Conservation (phyloP, 2,888 invertebrate genomes). For the Agrypnus murinus region DNA sequence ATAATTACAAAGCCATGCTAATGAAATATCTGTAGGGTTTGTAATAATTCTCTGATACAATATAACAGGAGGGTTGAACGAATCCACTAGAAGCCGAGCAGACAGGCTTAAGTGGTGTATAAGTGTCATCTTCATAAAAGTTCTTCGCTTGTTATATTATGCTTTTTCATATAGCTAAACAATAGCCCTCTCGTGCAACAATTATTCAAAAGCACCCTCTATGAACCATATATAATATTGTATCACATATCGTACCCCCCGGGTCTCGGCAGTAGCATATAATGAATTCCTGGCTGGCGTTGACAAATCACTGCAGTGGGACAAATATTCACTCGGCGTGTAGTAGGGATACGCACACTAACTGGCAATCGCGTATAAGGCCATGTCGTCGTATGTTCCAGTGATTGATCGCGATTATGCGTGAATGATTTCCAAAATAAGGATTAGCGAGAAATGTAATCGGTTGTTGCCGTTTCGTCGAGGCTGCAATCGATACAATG, state of each 20-base stretch:
- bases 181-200: constrained; percentile 50
- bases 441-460: constrained; percentile 43
- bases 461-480: constrained; percentile 45
- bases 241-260: constrained; percentile 61
- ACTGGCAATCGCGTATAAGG: constrained; percentile 59
- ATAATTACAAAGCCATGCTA: no score
- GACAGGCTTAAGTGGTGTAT: constrained; percentile 45
- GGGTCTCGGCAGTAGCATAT: constrained; percentile 54
- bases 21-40: not conserved
- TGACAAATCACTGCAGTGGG: constrained; percentile 69
- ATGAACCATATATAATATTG: constrained; percentile 60
- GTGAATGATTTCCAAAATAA: constrained; percentile 49
- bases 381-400: constrained; percentile 60
- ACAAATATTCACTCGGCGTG: constrained; percentile 61
- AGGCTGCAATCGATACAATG: constrained; percentile 37
- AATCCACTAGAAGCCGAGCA: constrained; percentile 36
- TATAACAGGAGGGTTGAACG: constrained; percentile 10
- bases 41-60: constrained; percentile 11
- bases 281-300: constrained; percentile 69
- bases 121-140: constrained; percentile 46
- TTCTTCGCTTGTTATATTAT: constrained; percentile 46
- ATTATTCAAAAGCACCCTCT: constrained; percentile 61
- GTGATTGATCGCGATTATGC: constrained; percentile 62
- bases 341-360: constrained; percentile 58
- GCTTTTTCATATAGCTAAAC: constrained; percentile 46